Evolutionary conservation across 2,797 vertebrate species (phyloP), one percentile per base, ranked within the genome.

Genomic region (Channallabes apus): DNA sequence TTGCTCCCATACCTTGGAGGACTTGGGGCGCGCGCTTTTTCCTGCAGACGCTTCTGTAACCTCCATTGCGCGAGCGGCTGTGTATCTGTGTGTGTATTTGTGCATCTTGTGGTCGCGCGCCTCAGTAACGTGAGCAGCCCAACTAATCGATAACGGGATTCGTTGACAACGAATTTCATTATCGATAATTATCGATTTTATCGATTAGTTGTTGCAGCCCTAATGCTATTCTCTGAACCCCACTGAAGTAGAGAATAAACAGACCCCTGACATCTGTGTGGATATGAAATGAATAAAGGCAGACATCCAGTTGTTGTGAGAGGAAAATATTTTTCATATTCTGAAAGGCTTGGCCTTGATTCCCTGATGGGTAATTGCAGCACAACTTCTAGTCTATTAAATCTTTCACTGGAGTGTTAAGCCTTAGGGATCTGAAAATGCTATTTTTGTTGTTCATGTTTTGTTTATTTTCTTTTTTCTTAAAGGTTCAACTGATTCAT

Each of bases 361-460:
- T 24, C 35, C 20, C 65, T 8, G 29, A 35, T 3, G 38, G 68
- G 3, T 71, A 41, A 41, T 41, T 41, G 35, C 9, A 41, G n/a
- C 20, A 41, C 32, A 9, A 71, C 35, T 64, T 80, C 35, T 62
- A 22, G 58, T 41, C 78, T 64, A 64, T 41, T 18, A 41, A 80
- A 64, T 69, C 54, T 84, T n/a, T 32, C 76, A 72, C 20, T 84
- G 58, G 32, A 35, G 35, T 69, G 61, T 38, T 35, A 69, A 17
- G 65, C 22, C 56, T 61, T 22, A 69, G 64, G 64, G 35, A 80
- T 79, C 79, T 71, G 15, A 14, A 4, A 56, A 58, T 79, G n/a
- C 73, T 84, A 35, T 68, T 79, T 75, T 32, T 61, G 67, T 61
- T 79, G 17, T 46, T 51, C 54, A n/a, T 32, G 62, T 62, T 61